phyloP scores from a whole-genome alignment of 2,113 vertebrate genomes.

The Phocoena phocoena region DNA sequence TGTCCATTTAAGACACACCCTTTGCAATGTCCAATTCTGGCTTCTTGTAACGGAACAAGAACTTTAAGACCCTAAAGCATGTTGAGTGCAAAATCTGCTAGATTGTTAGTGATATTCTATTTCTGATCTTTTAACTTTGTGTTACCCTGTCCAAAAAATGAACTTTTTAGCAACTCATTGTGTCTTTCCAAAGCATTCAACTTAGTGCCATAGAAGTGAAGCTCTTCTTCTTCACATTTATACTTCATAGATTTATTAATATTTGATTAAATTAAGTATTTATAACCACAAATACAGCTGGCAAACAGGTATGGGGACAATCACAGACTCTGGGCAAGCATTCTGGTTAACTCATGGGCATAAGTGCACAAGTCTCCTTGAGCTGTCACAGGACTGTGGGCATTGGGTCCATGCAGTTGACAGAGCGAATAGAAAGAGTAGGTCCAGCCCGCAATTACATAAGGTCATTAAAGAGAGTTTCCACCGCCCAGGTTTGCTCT shows the following conservation, averaged over 20 bases:
- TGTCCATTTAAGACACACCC: background rate
- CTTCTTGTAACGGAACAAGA: background rate
- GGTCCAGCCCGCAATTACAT: background rate
- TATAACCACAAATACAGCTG: slow-evolving; percentile 1
- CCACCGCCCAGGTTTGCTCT: background rate
- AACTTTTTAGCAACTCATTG: background rate
- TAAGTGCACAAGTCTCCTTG: background rate
- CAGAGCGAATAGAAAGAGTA: background rate
- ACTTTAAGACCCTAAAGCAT: background rate
- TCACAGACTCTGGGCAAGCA: background rate
- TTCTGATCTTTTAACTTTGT: slow-evolving; percentile 26
- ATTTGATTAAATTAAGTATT: slow-evolving; percentile 37
- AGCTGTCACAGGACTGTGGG: background rate
- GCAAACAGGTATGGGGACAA: background rate
- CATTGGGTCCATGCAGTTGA: background rate
- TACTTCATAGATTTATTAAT: slow-evolving; percentile 35
- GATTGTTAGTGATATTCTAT: slow-evolving; percentile 12
- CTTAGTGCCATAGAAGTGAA: background rate
- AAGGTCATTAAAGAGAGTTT: background rate
- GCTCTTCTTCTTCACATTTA: slow-evolving; percentile 9
- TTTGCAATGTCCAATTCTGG: background rate
- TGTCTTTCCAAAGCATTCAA: slow-evolving; percentile 9
- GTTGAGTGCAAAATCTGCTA: background rate
- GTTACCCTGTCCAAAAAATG: background rate
- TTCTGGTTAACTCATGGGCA: background rate